Evolutionary conservation across 2,888 invertebrate genomes (phyloP).

Genomic region (Troides aeacus): DNA sequence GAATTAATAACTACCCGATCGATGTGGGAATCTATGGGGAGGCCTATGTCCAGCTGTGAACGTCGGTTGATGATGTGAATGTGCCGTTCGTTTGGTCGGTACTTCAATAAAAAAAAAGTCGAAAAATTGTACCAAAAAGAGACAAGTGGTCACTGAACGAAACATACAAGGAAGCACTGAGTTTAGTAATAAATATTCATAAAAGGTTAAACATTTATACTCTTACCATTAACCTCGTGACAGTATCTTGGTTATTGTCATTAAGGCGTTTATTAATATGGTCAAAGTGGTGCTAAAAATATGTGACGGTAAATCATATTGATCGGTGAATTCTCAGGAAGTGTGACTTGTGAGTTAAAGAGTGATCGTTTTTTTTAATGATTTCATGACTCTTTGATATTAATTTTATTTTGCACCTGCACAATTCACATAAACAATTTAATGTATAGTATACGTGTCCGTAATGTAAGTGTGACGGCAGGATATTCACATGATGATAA

Average conservation of each 20-base stretch:
- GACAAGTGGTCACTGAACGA: too few species aligned
- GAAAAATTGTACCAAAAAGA: too few species aligned
- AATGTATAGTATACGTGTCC: neutral
- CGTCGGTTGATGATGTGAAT: too few species aligned
- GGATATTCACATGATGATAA: neutral
- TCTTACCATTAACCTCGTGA: neutral
- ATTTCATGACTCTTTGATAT: neutral
- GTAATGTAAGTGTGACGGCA: neutral
- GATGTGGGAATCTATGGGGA: too few species aligned
- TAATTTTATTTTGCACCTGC: constrained; percentile 11
- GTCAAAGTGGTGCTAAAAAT: neutral
- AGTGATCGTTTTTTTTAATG: constrained; percentile 12
- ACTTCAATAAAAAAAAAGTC: too few species aligned
- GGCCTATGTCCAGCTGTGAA: too few species aligned
- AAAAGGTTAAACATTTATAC: neutral
- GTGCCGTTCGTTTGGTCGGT: too few species aligned
- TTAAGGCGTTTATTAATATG: neutral
- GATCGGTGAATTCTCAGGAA: constrained; percentile 11
- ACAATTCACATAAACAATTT: constrained; percentile 6
- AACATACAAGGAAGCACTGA: too few species aligned
- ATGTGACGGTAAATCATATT: neutral
- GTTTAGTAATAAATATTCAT: neutral
- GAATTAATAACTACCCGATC: too few species aligned
- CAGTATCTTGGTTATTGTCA: neutral
- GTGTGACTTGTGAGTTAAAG: constrained; percentile 6